Base-by-base conservation (phyloP, 2,113 vertebrate genomes). In the Mobula birostris region DNA sequence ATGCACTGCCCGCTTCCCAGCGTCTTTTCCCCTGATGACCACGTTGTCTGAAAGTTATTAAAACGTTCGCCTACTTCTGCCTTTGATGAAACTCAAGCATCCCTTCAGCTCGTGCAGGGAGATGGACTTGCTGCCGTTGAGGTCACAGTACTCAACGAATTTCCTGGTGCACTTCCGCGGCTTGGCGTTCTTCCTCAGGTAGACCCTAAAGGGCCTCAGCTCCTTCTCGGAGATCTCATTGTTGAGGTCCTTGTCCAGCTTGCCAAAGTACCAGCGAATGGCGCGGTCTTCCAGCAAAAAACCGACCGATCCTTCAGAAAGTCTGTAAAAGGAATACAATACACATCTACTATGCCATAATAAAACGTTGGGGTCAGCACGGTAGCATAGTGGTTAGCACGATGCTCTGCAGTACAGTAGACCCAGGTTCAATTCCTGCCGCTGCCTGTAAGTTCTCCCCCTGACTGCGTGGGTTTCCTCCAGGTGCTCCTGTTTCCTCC, bases 91-190 rank as follows among this genome's bases (percentile, higher is more conserved):
- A 6, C 95, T 95, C 94, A 97, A 94, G 66, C 96, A 97, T 94
- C 95, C 87, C 72, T 79, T 95, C 94, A 97, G 95, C 95, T 97
- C 96, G 3, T 94, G 90, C 94, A 96, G 87, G 0, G 95, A 96
- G 82, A 97, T 94, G 48, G 95, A 87, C 9, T 94, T 94, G 95
- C 96, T 96, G 94, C 94, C 61, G 12, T 97, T 94, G 12, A 95
- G 63, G 95, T 97, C 96, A 0, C 96, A 97, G 95, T 96, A 96
- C 94, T 97, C 96, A 40, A 94, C 27, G 0, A 97, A 96, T 94
- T 95, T 97, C 94, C 96, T 96, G 94, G 95, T 96, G 6, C 97
- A 97, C 0, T 95, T 95, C 1, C 95, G 95, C 0, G 96, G 96
- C 80, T 94, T 96, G 40, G 96, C 93, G 94, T 94, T 94, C 68